Evolutionary conservation across 1,140 invertebrate species (phyloP), one percentile per base, ranked within the genome.

Genomic region (Alviniconcha marisindica): DNA sequence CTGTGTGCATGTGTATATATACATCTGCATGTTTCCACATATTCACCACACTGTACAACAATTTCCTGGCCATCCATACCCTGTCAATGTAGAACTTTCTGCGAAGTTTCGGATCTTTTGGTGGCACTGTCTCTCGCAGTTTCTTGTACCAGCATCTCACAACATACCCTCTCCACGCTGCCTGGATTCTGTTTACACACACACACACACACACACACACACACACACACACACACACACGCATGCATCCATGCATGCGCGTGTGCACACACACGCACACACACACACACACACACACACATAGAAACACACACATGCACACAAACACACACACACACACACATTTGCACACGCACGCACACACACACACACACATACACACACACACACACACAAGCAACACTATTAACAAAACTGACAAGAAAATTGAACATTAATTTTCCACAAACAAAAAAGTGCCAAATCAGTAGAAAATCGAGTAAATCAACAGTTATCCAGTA

Each of bases 81-180:
- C 91, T 93, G 76, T 91, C 88, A 84, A 92, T 90, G 87, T 88
- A 93, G 76, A 92, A 93, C 83, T 91, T 92, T 77, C 91, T 89
- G 51, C 91, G 84, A 15, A 93, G 87, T 76, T 87, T 88, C 4
- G 91, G 91, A 88, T 93, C 91, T 81, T 90, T 90, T 14, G 93
- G 93, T 54, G 93, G 92, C 42, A 89, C 84, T 38, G 88, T 85
- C 83, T 91, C 85, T 77, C 92, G 83, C 31, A 93, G 85, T 66
- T 93, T 90, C 71, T 84, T 86, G 81, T 93, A 93, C 92, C 91
- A 93, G 28, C 84, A 90, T 66, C 92, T 81, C 7, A 93, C 93
- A 42, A 93, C 89, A 89, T 93, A 92, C 0, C 92, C 92, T 81
- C 93, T 83, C 93, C 93, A 93, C 15, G 85, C 85, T 18, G 93